Evolutionary conservation across 2,113 vertebrate genomes (phyloP), one percentile per base, ranked within the genome.

Genomic region (Planiliza haematocheilus): DNA sequence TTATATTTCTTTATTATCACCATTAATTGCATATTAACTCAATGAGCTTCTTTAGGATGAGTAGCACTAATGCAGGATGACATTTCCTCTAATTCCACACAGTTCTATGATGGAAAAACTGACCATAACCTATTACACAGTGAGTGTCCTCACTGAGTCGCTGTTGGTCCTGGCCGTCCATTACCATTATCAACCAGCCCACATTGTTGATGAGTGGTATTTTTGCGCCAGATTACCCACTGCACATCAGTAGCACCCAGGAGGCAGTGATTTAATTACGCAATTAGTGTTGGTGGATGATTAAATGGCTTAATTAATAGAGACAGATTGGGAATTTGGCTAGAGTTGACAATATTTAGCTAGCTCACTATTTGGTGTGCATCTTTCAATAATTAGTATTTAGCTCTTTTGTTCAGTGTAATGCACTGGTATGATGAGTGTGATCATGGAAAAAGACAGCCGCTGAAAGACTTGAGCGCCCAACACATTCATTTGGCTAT

Each of bases 291-390:
- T 30, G 74, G 90, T 87, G 92, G 89, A 89, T 92, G 90, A 93
- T 92, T 93, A 91, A 93, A 93, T 90, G 89, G 91, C 88, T 91
- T 91, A 89, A 91, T 91, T 92, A 92, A 94, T 92, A 91, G 87
- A 88, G 84, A 65, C 81, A 92, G 88, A 93, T 91, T 91, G 85
- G 81, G 85, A 89, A 91, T 93, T 92, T 92, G 87, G 89, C 89
- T 75, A 69, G 76, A 81, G 88, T 86, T 84, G 83, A 90, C 81
- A 86, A 91, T 89, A 85, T 91, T 91, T 85, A 87, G 82, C 88
- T 82, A 89, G 82, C 88, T 84, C 77, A 52, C 85, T 81, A 86
- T 80, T 91, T 91, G 82, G 77, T 81, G 63, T 48, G 83, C 88
- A 89, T 91, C 86, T 85, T 85, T 81, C 79, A 88, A 86, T 93